phyloP scores from a whole-genome alignment of 2,888 invertebrate species.

The Cantharis nigra region DNA sequence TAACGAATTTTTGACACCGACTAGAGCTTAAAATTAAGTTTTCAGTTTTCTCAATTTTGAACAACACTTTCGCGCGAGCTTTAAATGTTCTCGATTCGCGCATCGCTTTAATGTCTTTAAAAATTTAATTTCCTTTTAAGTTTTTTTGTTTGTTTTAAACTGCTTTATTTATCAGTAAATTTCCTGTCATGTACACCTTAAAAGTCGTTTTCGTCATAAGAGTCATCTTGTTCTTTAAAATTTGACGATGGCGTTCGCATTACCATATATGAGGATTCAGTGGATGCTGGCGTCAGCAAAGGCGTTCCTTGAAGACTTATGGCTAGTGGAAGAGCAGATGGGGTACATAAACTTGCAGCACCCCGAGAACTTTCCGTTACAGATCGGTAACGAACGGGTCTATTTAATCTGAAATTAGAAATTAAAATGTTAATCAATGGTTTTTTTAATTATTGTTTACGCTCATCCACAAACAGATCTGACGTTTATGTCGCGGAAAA shows the following conservation, averaged over 20 bases:
- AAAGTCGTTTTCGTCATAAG: slow-evolving; percentile 52
- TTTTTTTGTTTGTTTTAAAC: not conserved
- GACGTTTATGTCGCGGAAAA: not conserved
- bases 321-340: slow-evolving; percentile 74
- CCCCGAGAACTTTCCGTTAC: slow-evolving; percentile 72
- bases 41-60: not conserved
- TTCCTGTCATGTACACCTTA: slow-evolving; percentile 32
- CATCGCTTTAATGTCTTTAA: not conserved
- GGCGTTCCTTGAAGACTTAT: slow-evolving; percentile 75
- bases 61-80: not conserved
- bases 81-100: not conserved
- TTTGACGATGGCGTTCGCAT: slow-evolving; percentile 51
- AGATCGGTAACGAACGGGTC: slow-evolving; percentile 71
- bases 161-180: slow-evolving; percentile 4
- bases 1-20: slow-evolving; percentile 3
- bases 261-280: slow-evolving; percentile 49
- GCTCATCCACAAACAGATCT: not conserved
- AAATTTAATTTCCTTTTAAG: not conserved
- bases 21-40: slow-evolving; percentile 13
- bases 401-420: slow-evolving; percentile 64
- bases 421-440: not conserved
- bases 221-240: slow-evolving; percentile 48
- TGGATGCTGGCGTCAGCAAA: slow-evolving; percentile 52
- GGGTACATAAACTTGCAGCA: slow-evolving; percentile 71
- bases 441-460: not conserved